A percentile compares a stretch with the other conserved stretches of the same genome.
These are phyloP conservation scores for Lasius fuliginosus DNA, from an alignment of 2,888 invertebrate genomes.

Conservation along the genomic window DNA sequence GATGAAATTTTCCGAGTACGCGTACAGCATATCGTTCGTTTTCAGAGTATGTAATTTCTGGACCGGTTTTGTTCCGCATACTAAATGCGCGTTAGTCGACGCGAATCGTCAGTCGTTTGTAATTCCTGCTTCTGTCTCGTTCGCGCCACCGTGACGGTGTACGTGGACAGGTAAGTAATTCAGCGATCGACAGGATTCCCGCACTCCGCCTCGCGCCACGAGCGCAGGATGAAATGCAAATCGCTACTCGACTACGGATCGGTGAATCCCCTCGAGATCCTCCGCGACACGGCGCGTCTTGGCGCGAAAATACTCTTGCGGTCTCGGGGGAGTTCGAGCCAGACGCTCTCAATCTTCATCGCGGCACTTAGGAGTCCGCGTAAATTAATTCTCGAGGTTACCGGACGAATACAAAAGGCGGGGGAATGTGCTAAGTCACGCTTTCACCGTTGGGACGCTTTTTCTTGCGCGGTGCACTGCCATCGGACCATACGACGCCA, in stretches of 20 bases:
- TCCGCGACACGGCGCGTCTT: constrained; percentile 64
- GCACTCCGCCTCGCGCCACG: constrained; percentile 42
- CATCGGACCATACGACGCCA: constrained; percentile 31
- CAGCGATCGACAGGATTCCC: constrained; percentile 71
- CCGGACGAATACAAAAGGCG: constrained; percentile 66
- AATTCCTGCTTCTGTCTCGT: constrained; percentile 49
- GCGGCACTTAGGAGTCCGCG: constrained; percentile 69
- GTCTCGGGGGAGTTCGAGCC: constrained; percentile 65
- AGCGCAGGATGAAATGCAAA: constrained; percentile 72
- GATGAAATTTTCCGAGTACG: constrained; percentile 15
- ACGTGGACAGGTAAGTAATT: constrained; percentile 76
- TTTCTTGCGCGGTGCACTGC: constrained; percentile 25
- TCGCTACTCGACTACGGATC: constrained; percentile 71
- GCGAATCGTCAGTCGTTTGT: constrained; percentile 31
- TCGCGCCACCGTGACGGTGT: constrained; percentile 47
- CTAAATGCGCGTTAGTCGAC: constrained; percentile 15
- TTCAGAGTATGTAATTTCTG: constrained; percentile 29
- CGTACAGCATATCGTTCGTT: constrained; percentile 21
- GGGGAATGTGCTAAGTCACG: constrained; percentile 67
- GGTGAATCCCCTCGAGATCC: constrained; percentile 72
- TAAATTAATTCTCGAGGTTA: constrained; percentile 73
- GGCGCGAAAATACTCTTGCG: constrained; percentile 65
- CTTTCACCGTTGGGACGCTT: constrained; percentile 54
- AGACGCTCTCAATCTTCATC: constrained; percentile 75
- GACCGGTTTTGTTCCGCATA: constrained; percentile 33